Base-by-base conservation (phyloP, 1,140 invertebrate genomes). In the Myzus persicae region DNA sequence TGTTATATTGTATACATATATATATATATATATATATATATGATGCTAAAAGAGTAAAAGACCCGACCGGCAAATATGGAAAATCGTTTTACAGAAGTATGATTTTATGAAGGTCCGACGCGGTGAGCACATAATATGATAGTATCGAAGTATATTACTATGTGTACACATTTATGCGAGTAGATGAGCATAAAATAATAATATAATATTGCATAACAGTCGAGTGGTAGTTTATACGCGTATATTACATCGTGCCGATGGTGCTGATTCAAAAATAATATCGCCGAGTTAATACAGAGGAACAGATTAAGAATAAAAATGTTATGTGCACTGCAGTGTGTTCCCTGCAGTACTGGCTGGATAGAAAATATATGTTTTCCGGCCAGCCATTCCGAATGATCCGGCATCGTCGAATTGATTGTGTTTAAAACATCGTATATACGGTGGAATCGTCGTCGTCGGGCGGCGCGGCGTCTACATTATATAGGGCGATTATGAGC, bases 41-140 rank as follows among this genome's bases (percentile, higher is more conserved):
- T 48, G 9, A 59, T n/a, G 36, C 31, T n/a, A n/a, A n/a, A n/a
- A n/a, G 14, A 14, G 14, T 76, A 76, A n/a, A 36, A 76, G 31
- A n/a, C 59, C n/a, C 59, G n/a, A n/a, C 11, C 59, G 11, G 31
- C n/a, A 76, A 76, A 76, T 76, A 76, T 76, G 59, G 59, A n/a
- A 76, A 76, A 76, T 76, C n/a, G 59, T 76, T 76, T 76, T 76
- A 67, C n/a, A 76, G 59, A n/a, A 76, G 59, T 76, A 76, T 76
- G n/a, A 76, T 76, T 76, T 76, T 18, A 76, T n/a, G 59, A 76
- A 76, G 59, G 59, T 76, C 59, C 59, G 31, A 76, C 11, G 31
- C 22, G 26, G 59, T 4, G 59, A 14, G 14, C 31, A 18, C n/a
- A 20, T 76, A 31, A 14, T 59, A n/a, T 76, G 31, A 76, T 36